Conservation (phyloP, 2,797 vertebrate species). For the Hoplostethus mediterraneus region DNA sequence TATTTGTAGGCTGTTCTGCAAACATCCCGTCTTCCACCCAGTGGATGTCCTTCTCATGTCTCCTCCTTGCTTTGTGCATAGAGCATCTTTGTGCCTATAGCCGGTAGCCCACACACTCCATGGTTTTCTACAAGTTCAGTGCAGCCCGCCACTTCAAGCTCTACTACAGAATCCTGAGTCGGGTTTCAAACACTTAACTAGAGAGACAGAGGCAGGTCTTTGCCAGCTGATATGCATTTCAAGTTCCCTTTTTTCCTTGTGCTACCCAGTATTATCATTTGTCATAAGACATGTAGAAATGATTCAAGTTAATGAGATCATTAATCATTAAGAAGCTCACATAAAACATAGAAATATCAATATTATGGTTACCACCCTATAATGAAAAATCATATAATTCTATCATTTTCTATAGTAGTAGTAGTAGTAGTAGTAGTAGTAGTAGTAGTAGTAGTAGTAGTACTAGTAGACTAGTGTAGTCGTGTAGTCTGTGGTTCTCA, state of each 20-base stretch:
- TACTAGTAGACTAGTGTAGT: too few species aligned
- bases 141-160: slow-evolving; percentile 9
- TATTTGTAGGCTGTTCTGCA: slow-evolving; percentile 45
- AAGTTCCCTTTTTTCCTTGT: background rate
- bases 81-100: slow-evolving; percentile 19
- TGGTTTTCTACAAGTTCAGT: background rate
- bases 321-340: too few species aligned
- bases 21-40: background rate
- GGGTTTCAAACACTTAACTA: background rate
- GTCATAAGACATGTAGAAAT: background rate
- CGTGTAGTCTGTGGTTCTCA: too few species aligned
- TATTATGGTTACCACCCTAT: too few species aligned
- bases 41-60: slow-evolving; percentile 4
- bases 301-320: too few species aligned
- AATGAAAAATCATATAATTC: too few species aligned
- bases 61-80: slow-evolving; percentile 22
- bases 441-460: too few species aligned
- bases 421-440: too few species aligned
- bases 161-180: background rate
- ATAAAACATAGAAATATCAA: too few species aligned
- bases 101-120: slow-evolving; percentile 18
- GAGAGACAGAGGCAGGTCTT: background rate
- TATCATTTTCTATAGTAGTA: too few species aligned
- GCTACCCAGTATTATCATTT: background rate
- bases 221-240: background rate